These are phyloP conservation scores for Cepaea nemoralis DNA, from an alignment of 1,140 invertebrate genomes.

Conservation along the genomic window DNA sequence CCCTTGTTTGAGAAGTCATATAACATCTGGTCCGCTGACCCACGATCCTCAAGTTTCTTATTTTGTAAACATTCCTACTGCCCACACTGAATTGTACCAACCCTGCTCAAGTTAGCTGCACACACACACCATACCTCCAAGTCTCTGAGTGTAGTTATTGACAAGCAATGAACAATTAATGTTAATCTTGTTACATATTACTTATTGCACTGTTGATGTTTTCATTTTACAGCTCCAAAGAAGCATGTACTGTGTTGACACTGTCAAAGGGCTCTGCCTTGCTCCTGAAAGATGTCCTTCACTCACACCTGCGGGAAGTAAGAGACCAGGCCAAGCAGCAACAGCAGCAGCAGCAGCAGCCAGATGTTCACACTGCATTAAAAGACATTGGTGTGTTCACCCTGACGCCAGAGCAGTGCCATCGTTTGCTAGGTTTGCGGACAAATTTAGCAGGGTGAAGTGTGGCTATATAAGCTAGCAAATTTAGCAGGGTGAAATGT, in stretches of 20 bases:
- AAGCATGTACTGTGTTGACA: constrained; percentile 83
- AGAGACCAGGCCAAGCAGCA: constrained; percentile 66
- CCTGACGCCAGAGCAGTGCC: constrained; percentile 76
- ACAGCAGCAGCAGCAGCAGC: constrained; percentile 66
- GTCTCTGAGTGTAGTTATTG: no score
- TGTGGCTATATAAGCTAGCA: not conserved
- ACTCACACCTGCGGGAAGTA: constrained; percentile 56
- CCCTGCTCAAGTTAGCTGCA: no score
- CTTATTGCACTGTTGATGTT: no score
- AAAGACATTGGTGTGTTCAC: constrained; percentile 79
- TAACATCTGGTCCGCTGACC: no score
- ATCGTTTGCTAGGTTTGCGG: constrained; percentile 53
- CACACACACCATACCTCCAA: no score
- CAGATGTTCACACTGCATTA: constrained; percentile 73
- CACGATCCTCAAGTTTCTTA: no score
- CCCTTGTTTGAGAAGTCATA: no score
- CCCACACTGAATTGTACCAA: no score
- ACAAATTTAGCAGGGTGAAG: constrained; percentile 46
- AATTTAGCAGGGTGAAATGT: no score
- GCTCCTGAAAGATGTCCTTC: constrained; percentile 80
- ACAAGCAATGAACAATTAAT: no score
- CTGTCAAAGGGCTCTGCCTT: constrained; percentile 83
- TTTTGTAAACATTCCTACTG: no score
- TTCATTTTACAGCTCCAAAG: constrained; percentile 78
- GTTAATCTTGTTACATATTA: no score